These are phyloP conservation scores for Poecilia latipinna DNA, from an alignment of 2,113 vertebrate genomes.

Conservation along the genomic window DNA sequence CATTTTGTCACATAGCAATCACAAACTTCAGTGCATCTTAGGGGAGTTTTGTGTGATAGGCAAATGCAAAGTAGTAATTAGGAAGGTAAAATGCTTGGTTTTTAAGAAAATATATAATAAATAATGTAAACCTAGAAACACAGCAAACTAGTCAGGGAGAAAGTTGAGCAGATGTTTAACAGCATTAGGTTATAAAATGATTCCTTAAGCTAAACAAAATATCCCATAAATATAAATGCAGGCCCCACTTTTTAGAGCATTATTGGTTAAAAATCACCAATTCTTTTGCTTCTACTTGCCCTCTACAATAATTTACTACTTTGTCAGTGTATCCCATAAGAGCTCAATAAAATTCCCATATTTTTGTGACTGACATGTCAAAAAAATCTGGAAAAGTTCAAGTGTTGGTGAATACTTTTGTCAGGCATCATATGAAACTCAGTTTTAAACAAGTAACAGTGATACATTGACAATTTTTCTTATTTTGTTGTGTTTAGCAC, in stretches of 20 bases:
- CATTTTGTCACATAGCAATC: not conserved
- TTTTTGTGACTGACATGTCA: not conserved
- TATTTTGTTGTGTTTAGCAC: not conserved
- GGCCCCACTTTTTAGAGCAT: not conserved
- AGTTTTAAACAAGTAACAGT: constrained; percentile 45
- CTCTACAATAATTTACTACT: not conserved
- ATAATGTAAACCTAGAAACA: not conserved
- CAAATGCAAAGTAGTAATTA: not conserved
- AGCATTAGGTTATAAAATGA: not conserved
- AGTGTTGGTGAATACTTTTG: constrained; percentile 65
- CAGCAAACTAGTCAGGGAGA: not conserved
- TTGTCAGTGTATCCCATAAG: not conserved
- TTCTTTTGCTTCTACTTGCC: not conserved
- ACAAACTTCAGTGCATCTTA: not conserved
- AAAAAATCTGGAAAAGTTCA: not conserved
- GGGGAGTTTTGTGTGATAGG: not conserved
- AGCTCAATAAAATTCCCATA: not conserved
- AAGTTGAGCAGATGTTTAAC: not conserved
- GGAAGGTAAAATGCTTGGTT: not conserved
- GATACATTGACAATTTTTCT: not conserved
- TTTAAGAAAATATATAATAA: not conserved
- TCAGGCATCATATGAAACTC: constrained; percentile 64
- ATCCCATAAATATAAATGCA: not conserved
- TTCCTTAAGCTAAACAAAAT: not conserved
- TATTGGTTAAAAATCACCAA: not conserved